phyloP scores from a whole-genome alignment of 1,140 invertebrate genomes.

The Tetramorium parvispinum region DNA sequence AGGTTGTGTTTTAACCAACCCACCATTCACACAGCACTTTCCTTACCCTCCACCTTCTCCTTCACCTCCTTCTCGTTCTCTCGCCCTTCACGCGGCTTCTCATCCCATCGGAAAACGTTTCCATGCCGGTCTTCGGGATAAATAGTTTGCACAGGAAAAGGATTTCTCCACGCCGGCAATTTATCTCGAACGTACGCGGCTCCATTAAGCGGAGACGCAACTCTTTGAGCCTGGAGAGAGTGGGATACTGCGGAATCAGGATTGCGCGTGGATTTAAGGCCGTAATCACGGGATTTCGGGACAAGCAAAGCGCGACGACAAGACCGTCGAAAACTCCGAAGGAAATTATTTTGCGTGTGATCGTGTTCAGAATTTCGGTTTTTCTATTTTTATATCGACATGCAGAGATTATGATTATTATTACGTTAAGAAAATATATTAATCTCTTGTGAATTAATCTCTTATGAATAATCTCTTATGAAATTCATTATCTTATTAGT shows the following conservation, averaged over 20 bases:
- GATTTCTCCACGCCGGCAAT: slow-evolving; percentile 67
- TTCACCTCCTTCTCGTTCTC: background rate
- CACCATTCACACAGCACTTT: slow-evolving; percentile 47
- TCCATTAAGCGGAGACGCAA: slow-evolving; percentile 70
- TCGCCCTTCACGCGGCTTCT: slow-evolving; percentile 5
- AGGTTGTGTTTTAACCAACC: slow-evolving; percentile 46
- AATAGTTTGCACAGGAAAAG: slow-evolving; percentile 73
- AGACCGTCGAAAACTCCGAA: slow-evolving; percentile 23
- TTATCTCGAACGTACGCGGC: slow-evolving; percentile 69
- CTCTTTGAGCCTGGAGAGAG: slow-evolving; percentile 61
- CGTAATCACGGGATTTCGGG: slow-evolving; percentile 45
- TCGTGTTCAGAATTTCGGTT: slow-evolving; percentile 4
- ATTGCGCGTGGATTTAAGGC: slow-evolving; percentile 54
- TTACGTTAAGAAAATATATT: background rate
- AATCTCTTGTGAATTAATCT: background rate
- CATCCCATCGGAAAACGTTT: slow-evolving; percentile 71
- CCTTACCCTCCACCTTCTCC: background rate
- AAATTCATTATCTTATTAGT: background rate
- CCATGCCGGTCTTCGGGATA: slow-evolving; percentile 61
- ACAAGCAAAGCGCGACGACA: slow-evolving; percentile 16
- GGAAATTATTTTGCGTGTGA: slow-evolving; percentile 37
- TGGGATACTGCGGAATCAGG: slow-evolving; percentile 56
- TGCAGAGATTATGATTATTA: background rate
- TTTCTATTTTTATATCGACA: slow-evolving; percentile 15
- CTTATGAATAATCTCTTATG: background rate